Conservation (phyloP, 2,797 vertebrate species). For the Lepus townsendii region DNA sequence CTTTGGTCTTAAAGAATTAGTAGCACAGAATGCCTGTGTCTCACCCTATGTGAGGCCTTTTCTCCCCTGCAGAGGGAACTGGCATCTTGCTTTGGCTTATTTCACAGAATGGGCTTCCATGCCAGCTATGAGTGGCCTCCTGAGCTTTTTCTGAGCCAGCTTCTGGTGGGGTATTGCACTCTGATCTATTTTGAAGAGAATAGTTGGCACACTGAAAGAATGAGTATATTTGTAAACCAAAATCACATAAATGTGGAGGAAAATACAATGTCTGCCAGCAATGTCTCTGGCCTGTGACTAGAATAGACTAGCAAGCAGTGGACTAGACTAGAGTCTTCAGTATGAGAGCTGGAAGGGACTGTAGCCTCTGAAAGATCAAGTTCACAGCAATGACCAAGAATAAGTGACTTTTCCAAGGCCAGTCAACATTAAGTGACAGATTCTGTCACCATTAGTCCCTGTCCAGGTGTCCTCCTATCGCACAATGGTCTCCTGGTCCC, state of each 20-base stretch:
- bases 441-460: not conserved
- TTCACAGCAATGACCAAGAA: not conserved
- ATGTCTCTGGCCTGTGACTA: not conserved
- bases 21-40: constrained; percentile 63
- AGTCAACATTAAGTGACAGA: not conserved
- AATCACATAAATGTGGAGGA: constrained; percentile 66
- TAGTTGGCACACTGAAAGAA: constrained; percentile 69
- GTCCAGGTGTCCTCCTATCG: not conserved
- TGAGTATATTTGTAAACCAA: constrained; percentile 71
- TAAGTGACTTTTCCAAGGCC: not conserved
- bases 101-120: constrained; percentile 69
- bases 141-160: constrained; percentile 77
- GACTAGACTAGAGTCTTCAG: not conserved
- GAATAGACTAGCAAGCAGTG: not conserved
- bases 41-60: constrained; percentile 74
- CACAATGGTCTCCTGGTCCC: not conserved
- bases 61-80: constrained; percentile 84
- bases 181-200: constrained; percentile 69
- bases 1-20: constrained; percentile 64
- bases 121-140: constrained; percentile 79
- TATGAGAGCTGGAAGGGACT: not conserved
- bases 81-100: constrained; percentile 81
- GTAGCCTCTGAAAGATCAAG: not conserved
- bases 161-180: constrained; percentile 76
- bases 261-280: constrained; percentile 69